Percentiles rank a stretch among this genome's conserved stretches.
These are phyloP conservation scores for Phasia obesa DNA, from an alignment of 2,888 invertebrate genomes.

Conservation along the genomic window DNA sequence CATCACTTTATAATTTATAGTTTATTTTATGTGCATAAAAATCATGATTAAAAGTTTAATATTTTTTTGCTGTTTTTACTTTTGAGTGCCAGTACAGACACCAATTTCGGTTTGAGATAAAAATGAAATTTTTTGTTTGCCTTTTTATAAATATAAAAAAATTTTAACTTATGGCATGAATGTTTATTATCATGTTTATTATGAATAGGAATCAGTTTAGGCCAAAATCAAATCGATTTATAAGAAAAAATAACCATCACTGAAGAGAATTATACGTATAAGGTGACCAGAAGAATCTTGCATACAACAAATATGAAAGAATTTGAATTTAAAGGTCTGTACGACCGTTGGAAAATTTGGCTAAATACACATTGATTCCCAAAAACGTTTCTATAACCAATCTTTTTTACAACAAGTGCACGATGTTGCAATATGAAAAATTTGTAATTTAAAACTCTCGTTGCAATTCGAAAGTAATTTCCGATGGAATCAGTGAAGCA, in stretches of 20 bases:
- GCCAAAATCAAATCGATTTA: slow-evolving; percentile 44
- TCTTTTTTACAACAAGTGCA: too few species aligned
- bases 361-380: too few species aligned
- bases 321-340: too few species aligned
- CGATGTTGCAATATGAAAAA: too few species aligned
- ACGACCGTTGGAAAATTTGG: too few species aligned
- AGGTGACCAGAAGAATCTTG: slow-evolving; percentile 29
- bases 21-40: slow-evolving; percentile 11
- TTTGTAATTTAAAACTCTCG: too few species aligned
- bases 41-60: slow-evolving; percentile 42
- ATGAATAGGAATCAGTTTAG: slow-evolving; percentile 51
- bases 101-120: slow-evolving; percentile 5
- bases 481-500: too few species aligned
- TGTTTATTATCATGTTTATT: slow-evolving; percentile 37
- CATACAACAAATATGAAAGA: neutral
- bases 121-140: neutral
- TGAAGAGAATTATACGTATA: slow-evolving; percentile 14
- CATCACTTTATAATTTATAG: slow-evolving; percentile 27
- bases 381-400: too few species aligned
- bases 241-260: slow-evolving; percentile 26
- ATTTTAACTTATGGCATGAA: slow-evolving; percentile 17
- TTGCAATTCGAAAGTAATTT: too few species aligned
- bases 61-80: neutral
- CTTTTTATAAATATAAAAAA: neutral
- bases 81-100: neutral